These are phyloP conservation scores for Siphamia tubifer DNA, from an alignment of 2,113 vertebrate species.

Conservation along the genomic window DNA sequence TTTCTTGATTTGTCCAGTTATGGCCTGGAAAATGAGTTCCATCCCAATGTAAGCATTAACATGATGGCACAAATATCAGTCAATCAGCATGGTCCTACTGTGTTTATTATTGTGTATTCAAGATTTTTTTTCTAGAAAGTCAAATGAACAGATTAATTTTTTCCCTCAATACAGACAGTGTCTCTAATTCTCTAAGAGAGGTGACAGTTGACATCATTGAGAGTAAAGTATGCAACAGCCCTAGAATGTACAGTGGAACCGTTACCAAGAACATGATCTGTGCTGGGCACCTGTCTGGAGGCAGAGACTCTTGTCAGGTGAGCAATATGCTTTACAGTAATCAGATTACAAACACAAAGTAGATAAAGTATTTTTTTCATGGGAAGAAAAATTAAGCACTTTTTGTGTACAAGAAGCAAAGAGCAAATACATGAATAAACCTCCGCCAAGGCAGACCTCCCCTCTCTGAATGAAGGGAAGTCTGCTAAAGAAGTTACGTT, in stretches of 20 bases:
- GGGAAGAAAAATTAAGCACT: too few relatives aligned
- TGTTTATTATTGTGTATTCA: neutral
- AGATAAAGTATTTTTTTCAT: too few relatives aligned
- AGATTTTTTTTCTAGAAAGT: neutral
- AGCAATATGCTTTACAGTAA: neutral
- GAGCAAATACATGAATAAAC: too few relatives aligned
- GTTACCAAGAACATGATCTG: slow-evolving; percentile 89
- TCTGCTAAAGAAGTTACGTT: too few relatives aligned
- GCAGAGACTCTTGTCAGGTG: slow-evolving; percentile 93
- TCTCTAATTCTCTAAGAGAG: slow-evolving; percentile 82
- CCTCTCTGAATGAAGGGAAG: too few relatives aligned
- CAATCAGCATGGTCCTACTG: neutral
- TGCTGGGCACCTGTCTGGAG: slow-evolving; percentile 86
- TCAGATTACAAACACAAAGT: neutral
- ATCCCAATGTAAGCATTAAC: too few relatives aligned
- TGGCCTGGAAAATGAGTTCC: too few relatives aligned
- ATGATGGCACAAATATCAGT: neutral
- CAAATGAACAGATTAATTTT: neutral
- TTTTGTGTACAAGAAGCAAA: too few relatives aligned
- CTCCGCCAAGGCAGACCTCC: too few relatives aligned
- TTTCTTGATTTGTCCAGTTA: too few relatives aligned
- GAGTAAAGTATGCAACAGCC: slow-evolving; percentile 81
- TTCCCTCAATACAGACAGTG: slow-evolving; percentile 61
- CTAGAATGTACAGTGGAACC: slow-evolving; percentile 75
- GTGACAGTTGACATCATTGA: slow-evolving; percentile 85